phyloP scores from a whole-genome alignment of 2,797 vertebrate genomes.

The Nyctibius grandis region DNA sequence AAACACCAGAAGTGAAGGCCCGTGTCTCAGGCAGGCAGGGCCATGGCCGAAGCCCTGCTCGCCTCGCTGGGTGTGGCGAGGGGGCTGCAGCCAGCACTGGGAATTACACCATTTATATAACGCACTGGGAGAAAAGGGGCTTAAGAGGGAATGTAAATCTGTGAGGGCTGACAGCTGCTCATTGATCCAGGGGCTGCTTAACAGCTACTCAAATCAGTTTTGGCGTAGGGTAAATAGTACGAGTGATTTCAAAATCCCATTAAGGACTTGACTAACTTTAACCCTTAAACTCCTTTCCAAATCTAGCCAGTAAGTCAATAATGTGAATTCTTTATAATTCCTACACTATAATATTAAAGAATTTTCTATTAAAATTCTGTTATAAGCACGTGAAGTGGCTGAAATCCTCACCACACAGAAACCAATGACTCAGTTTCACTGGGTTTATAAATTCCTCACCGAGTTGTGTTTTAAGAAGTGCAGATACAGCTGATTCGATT shows the following conservation, averaged over 20 bases:
- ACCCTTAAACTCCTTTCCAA: neutral
- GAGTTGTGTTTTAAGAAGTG: neutral
- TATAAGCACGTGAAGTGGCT: neutral
- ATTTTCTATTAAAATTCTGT: neutral
- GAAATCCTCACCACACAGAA: neutral
- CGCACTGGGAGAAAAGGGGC: accelerated
- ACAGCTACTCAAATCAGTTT: neutral
- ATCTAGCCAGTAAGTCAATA: neutral
- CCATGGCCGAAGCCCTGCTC: neutral
- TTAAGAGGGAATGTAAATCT: neutral
- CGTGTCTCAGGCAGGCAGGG: neutral
- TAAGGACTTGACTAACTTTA: neutral
- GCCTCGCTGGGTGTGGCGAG: accelerated
- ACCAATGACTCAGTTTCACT: neutral
- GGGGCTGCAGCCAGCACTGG: neutral
- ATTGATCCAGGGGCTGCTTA: neutral
- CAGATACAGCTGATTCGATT: neutral
- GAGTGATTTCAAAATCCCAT: neutral
- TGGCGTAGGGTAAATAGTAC: accelerated
- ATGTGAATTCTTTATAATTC: neutral
- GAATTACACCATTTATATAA: neutral
- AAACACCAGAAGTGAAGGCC: neutral
- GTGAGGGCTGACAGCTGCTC: neutral
- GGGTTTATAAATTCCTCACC: neutral
- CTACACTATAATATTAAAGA: neutral